Evolutionary conservation across 1,140 invertebrate genomes (phyloP).

Genomic region (Ganaspis sp.): DNA sequence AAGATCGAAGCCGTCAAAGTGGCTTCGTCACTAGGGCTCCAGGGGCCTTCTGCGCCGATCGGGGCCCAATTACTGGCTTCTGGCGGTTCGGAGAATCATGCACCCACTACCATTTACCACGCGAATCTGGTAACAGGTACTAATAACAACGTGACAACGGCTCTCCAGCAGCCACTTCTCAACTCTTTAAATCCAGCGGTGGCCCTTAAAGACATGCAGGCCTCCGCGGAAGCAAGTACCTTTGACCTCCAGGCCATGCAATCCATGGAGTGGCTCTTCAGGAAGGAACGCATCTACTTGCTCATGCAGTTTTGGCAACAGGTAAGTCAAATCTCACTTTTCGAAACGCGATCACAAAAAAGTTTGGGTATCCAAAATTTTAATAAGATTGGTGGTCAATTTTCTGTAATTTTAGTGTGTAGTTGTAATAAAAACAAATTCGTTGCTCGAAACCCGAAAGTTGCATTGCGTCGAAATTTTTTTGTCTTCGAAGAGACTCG

Average conservation of each 20-base stretch:
- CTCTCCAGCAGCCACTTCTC: slow-evolving; percentile 71
- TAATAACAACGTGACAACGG: slow-evolving; percentile 71
- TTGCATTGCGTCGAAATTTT: too few species aligned
- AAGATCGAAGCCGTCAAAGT: slow-evolving; percentile 75
- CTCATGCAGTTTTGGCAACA: slow-evolving; percentile 96
- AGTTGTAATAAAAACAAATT: too few species aligned
- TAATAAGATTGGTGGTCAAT: too few species aligned
- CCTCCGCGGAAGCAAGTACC: slow-evolving; percentile 80
- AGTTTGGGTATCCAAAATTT: too few species aligned
- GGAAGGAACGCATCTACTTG: slow-evolving; percentile 94
- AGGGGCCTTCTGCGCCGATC: slow-evolving; percentile 75
- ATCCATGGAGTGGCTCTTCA: slow-evolving; percentile 96
- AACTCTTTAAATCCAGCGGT: slow-evolving; percentile 70
- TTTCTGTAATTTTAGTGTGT: too few species aligned
- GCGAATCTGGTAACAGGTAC: slow-evolving; percentile 74
- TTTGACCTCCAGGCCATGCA: slow-evolving; percentile 88
- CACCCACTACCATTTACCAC: slow-evolving; percentile 72
- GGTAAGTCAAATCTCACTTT: slow-evolving; percentile 79
- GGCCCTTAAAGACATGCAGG: slow-evolving; percentile 85
- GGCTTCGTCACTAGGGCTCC: slow-evolving; percentile 77
- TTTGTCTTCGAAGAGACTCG: too few species aligned
- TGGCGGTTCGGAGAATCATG: slow-evolving; percentile 69
- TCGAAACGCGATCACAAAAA: too few species aligned
- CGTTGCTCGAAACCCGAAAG: too few species aligned
- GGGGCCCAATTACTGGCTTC: slow-evolving; percentile 74